Evolutionary conservation across 2,113 vertebrate genomes (phyloP).

Genomic region (Cygnus buccinator): DNA sequence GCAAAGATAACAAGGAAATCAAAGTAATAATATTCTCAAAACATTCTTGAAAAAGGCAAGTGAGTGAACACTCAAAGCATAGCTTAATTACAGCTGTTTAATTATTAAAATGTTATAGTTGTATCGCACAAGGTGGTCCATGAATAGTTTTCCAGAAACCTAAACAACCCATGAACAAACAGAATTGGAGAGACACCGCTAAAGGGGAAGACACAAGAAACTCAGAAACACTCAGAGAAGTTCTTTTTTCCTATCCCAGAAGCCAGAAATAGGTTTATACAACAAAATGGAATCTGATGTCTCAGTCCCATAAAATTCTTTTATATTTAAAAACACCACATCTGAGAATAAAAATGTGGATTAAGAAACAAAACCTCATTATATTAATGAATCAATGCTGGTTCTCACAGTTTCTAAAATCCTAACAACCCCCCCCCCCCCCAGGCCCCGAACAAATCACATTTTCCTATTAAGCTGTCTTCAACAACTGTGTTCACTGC

Average conservation of each 20-base stretch:
- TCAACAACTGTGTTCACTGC: not conserved
- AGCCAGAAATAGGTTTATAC: not conserved
- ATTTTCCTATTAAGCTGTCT: constrained; percentile 3
- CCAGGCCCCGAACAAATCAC: not conserved
- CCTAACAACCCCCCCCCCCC: not conserved
- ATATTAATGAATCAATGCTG: not conserved
- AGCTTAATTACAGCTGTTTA: not conserved
- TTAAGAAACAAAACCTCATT: not conserved
- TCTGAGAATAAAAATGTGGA: constrained; percentile 12
- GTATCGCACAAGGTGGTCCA: not conserved
- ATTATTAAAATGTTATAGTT: not conserved
- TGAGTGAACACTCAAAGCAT: not conserved
- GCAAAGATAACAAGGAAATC: not conserved
- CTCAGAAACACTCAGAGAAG: not conserved
- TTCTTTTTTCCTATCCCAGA: not conserved
- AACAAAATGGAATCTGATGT: not conserved
- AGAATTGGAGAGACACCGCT: not conserved
- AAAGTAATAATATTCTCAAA: not conserved
- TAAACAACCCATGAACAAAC: not conserved
- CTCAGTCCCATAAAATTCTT: not conserved
- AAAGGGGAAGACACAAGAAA: not conserved
- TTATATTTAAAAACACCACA: constrained; percentile 15
- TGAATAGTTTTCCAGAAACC: not conserved
- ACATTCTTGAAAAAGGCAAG: not conserved
- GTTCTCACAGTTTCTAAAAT: constrained; percentile 19